phyloP scores from a whole-genome alignment of 2,797 vertebrate genomes.

The Borostomias antarcticus region DNA sequence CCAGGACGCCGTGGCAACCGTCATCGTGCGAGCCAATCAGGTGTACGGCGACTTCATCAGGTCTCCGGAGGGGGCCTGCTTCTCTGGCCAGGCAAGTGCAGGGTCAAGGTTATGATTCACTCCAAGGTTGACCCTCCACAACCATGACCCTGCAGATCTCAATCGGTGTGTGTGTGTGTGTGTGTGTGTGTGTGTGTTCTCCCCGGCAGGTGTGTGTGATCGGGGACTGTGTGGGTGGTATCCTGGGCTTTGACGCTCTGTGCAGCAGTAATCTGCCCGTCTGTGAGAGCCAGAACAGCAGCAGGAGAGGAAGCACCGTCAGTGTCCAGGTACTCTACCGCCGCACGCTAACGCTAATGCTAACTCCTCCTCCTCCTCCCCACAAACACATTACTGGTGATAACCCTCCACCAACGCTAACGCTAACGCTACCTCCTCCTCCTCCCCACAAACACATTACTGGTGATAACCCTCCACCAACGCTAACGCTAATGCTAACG shows the following conservation, averaged over 20 bases:
- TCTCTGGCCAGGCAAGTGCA: conserved; percentile 90
- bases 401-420: too few relatives aligned
- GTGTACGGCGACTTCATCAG: conserved; percentile 91
- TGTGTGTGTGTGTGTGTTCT: conserved; percentile 17
- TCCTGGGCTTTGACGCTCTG: conserved; percentile 94
- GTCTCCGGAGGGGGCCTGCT: conserved; percentile 86
- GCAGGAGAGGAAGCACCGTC: conserved; percentile 90
- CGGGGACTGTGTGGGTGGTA: conserved; percentile 95
- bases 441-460: too few relatives aligned
- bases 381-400: too few relatives aligned
- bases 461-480: too few relatives aligned
- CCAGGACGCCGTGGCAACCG: conserved; percentile 90
- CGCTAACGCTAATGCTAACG: too few relatives aligned
- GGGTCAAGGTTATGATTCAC: neutral
- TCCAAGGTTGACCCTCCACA: too few relatives aligned
- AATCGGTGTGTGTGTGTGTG: conserved; percentile 6
- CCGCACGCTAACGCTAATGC: too few relatives aligned
- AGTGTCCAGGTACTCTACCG: conserved; percentile 90
- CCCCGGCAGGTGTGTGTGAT: conserved; percentile 89
- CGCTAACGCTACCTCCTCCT: too few relatives aligned
- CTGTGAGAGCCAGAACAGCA: conserved; percentile 94
- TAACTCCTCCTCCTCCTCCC: too few relatives aligned
- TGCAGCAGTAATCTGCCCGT: conserved; percentile 90
- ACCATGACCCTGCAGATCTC: too few relatives aligned
- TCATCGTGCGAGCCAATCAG: conserved; percentile 93